These are phyloP conservation scores for Cephus pygmeus DNA, from an alignment of 2,888 invertebrate species.

Conservation along the genomic window DNA sequence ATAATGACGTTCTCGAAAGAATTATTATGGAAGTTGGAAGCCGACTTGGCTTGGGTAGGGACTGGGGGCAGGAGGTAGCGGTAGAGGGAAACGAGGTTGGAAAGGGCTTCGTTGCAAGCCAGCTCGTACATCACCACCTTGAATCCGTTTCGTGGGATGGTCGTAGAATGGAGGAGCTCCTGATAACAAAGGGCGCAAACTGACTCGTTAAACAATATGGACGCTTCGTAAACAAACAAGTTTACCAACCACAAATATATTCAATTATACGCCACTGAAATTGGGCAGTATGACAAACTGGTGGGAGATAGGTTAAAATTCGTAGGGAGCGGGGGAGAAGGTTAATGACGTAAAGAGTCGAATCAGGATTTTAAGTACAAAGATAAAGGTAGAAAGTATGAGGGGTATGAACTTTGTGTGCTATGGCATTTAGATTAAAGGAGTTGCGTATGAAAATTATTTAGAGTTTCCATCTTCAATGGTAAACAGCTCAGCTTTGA, in stretches of 20 bases:
- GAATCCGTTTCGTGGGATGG: constrained; percentile 43
- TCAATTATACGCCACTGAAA: not conserved
- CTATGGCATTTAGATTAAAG: not conserved
- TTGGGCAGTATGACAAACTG: not conserved
- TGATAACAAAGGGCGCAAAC: constrained; percentile 42
- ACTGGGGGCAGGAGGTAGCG: constrained; percentile 5
- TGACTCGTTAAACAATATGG: constrained; percentile 6
- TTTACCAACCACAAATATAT: not conserved
- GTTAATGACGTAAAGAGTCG: not conserved
- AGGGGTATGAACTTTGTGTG: not conserved
- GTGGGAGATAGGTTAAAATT: not conserved
- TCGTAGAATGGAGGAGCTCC: constrained; percentile 44
- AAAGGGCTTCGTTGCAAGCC: constrained; percentile 42
- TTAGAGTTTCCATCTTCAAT: not conserved
- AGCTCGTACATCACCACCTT: constrained; percentile 46
- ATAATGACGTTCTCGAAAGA: constrained; percentile 50
- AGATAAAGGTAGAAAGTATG: not conserved
- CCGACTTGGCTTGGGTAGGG: constrained; percentile 38
- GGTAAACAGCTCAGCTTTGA: not conserved
- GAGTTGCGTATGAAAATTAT: not conserved
- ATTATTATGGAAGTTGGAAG: constrained; percentile 49
- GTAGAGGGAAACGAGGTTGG: constrained; percentile 43
- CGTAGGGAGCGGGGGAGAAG: not conserved
- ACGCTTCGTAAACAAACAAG: constrained; percentile 7
- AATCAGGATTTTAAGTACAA: not conserved